Evolutionary conservation across 2,888 invertebrate genomes (phyloP), one percentile per base, ranked within the genome.

Genomic region (Tetragnatha montana): DNA sequence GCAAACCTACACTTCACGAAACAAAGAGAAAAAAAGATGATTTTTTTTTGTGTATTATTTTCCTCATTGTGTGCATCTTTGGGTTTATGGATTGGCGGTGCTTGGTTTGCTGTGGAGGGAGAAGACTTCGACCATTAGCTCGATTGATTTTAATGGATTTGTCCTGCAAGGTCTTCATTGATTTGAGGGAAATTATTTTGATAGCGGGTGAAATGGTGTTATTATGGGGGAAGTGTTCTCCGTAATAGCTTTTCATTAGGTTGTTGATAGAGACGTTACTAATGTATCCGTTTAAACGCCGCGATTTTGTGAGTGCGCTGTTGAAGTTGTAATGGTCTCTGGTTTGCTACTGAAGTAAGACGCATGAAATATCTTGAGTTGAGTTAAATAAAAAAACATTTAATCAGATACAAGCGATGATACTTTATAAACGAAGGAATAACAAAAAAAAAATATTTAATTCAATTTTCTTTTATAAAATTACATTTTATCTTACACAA

Each of bases 1-100:
- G 87, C 87, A 78, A 87, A 71, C 87, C 49, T 75, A 87, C 76
- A 68, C 81, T 81, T 81, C 71, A 19, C 51, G 70, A 78, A 60
- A 60, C 60, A 60, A 60, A 35, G 35, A 35, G 4, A 35, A 35
- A 35, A 79, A 70, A 71, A 35, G 85, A 22, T 10, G n/a, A 70
- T 14, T 22, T 78, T 14, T 22, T 78, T 7, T 50, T 78, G 60
- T 60, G 60, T 60, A 60, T 60, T 60, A 50, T 50, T 78, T 70
- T 76, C 21, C 22, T 79, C 79, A 8, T 79, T 85, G 47, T 68
- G 79, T 81, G 74, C 60, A 75, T 83, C 68, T 75, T 51, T 75
- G 78, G n/a, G 68, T 80, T 22, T 69, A 80, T 68, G 69, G 69
- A 19, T 70, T 35, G 70, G 47, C 68, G n/a, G 73, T 73, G 19